Base-by-base conservation (phyloP, 1,140 invertebrate species). In the Drosophila sturtevanti region DNA sequence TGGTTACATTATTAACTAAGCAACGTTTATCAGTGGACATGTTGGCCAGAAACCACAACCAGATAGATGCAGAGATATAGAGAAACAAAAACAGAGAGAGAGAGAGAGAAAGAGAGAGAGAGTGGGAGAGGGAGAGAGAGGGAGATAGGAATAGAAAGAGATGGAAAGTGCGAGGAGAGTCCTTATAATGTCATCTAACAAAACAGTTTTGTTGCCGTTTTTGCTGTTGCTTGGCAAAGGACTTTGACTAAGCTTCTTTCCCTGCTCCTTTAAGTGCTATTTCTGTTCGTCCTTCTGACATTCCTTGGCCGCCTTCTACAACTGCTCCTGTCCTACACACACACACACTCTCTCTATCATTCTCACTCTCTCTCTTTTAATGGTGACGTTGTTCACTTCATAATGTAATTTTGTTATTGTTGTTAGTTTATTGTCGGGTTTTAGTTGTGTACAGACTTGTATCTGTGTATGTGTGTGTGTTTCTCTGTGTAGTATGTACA, bases 371-470 rank as follows among this genome's bases (percentile, higher is more conserved):
- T 35, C 44, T 54, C 31, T 69, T 70, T 48, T 18, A 16, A 48
- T 48, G 41, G 16, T 11, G 18, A 48, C 18, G 44, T 44, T 62
- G 64, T 55, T 58, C 31, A 58, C 14, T 58, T 58, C 27, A 58
- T 48, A 31, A 9, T 18, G 6, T 37, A 48, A 48, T 48, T 48
- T 48, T 48, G 41, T 48, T 48, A 48, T 48, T 48, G 41, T 21
- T 48, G 41, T 48, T 48, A 48, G 41, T 48, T 48, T 48, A 48
- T 48, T 48, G 18, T 48, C 16, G 1, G 9, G 9, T 69, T 38
- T 31, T 70, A 31, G 41, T 16, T 70, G 22, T 69, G 18, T 18
- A 48, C 18, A 48, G 41, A 48, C 16, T 38, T 37, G 48, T 38
- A 10, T 18, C 11, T 24, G 9, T 54, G n/a, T 14, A 65, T 14